Percentiles rank a stretch among this genome's conserved stretches.
Evolutionary conservation across 1,140 invertebrate genomes (phyloP).

Genomic region (Panagrolaimus sp.): DNA sequence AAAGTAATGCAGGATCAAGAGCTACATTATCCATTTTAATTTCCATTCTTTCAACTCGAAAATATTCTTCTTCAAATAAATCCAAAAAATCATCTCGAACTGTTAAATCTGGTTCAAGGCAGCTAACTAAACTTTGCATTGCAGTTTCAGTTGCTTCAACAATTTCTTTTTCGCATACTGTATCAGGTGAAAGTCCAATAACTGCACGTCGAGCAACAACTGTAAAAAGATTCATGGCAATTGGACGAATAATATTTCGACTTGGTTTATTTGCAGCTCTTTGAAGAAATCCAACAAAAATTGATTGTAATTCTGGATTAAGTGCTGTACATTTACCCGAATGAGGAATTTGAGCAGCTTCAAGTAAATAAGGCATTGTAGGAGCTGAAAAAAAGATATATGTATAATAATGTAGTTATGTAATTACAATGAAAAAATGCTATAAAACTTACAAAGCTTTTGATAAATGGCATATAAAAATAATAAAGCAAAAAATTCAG

Average conservation of each 20-base stretch:
- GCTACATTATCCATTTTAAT: constrained; percentile 60
- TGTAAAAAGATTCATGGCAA: constrained; percentile 81
- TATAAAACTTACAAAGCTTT: constrained; percentile 48
- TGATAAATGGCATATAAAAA: constrained; percentile 49
- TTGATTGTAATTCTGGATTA: constrained; percentile 55
- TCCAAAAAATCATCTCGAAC: constrained; percentile 98
- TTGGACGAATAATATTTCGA: constrained; percentile 70
- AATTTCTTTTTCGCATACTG: constrained; percentile 62
- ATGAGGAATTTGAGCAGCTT: constrained; percentile 73
- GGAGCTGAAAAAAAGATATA: constrained; percentile 70
- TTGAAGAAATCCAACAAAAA: constrained; percentile 14
- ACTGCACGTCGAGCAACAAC: constrained; percentile 68
- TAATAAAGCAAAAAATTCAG: constrained; percentile 53
- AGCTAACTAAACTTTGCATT: constrained; percentile 58
- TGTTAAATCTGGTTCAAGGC: constrained; percentile 80
- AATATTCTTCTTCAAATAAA: constrained; percentile 96
- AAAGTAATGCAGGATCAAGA: constrained; percentile 82
- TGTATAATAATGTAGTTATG: no score
- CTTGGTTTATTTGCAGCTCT: constrained; percentile 60
- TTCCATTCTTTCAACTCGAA: constrained; percentile 68
- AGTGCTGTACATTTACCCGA: constrained; percentile 22
- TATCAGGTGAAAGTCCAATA: constrained; percentile 61
- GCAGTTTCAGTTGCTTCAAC: constrained; percentile 61
- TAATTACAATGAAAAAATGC: no score
- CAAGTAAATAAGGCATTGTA: constrained; percentile 74